Conservation (phyloP, 2,113 vertebrate species). For the Neogale vison region DNA sequence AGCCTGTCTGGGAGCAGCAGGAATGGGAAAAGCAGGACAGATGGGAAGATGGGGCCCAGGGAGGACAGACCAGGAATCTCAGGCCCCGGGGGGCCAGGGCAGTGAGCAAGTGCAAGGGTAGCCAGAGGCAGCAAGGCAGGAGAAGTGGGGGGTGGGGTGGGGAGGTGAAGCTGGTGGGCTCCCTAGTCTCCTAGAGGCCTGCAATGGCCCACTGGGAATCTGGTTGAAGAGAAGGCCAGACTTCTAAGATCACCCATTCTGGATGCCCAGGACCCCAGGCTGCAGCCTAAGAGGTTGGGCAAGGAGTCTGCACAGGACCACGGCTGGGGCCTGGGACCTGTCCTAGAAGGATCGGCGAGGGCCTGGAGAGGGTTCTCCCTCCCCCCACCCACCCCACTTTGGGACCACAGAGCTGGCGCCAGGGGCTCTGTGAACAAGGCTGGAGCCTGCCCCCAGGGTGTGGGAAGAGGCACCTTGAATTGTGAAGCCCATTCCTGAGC, state of each 20-base stretch:
- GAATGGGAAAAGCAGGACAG: neutral
- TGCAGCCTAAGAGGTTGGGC: neutral
- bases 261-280: neutral
- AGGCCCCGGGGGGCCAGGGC: neutral
- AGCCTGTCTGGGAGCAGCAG: neutral
- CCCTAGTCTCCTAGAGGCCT: neutral
- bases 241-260: neutral
- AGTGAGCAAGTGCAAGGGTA: neutral
- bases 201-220: neutral
- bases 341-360: neutral
- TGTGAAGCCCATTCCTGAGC: neutral
- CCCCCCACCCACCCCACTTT: rapidly evolving
- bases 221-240: neutral
- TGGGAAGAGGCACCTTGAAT: neutral
- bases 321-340: neutral
- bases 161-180: neutral
- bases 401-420: neutral
- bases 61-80: neutral
- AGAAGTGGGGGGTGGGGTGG: neutral
- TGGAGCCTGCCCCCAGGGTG: neutral
- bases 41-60: neutral
- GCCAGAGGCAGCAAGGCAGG: neutral
- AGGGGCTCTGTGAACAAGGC: neutral
- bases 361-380: rapidly evolving
- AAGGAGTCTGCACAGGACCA: neutral